These are phyloP conservation scores for Elanoides forficatus DNA, from an alignment of 2,113 vertebrate genomes.

Conservation along the genomic window DNA sequence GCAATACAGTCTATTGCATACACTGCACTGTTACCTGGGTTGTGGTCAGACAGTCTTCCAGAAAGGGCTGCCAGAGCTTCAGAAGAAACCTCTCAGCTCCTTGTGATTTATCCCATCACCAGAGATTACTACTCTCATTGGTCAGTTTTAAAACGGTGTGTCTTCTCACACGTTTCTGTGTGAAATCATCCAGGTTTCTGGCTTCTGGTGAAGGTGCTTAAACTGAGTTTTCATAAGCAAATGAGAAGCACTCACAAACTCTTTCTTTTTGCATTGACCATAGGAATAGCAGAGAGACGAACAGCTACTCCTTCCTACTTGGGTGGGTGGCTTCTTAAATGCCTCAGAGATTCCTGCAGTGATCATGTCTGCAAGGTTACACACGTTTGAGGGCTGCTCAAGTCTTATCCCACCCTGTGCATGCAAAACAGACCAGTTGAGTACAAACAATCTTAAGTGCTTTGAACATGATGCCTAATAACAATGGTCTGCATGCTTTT, in stretches of 20 bases:
- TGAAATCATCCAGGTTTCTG: background rate
- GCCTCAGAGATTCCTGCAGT: background rate
- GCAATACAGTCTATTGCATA: background rate
- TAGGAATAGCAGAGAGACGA: background rate
- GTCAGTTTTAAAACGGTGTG: background rate
- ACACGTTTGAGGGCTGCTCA: background rate
- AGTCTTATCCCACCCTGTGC: background rate
- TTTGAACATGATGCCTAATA: background rate
- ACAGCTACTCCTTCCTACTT: background rate
- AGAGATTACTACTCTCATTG: background rate
- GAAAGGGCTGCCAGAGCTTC: background rate
- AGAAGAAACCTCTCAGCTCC: background rate
- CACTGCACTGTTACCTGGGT: background rate
- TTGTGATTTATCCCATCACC: background rate
- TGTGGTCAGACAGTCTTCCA: background rate
- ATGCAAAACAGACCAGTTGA: background rate
- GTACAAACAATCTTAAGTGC: background rate
- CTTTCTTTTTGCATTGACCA: background rate
- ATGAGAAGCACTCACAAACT: background rate
- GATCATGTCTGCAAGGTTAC: rapidly evolving
- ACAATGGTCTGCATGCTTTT: background rate
- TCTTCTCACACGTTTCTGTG: background rate
- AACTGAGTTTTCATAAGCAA: background rate
- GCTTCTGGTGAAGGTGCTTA: background rate
- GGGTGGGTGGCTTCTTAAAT: background rate